phyloP scores from a whole-genome alignment of 1,140 invertebrate species.

The Maniola jurtina region DNA sequence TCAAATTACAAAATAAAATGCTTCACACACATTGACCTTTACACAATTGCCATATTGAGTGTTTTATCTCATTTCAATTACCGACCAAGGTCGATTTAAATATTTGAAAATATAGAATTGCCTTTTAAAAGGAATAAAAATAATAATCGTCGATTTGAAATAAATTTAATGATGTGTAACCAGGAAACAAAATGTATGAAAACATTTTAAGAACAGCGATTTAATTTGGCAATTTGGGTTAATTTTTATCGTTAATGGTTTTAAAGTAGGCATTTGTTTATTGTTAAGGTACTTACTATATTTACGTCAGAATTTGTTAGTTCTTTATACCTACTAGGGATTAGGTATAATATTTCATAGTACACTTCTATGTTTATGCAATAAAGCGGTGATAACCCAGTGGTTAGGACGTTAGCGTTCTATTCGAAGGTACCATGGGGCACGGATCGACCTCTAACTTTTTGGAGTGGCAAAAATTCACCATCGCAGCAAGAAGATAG shows the following conservation, averaged over 20 bases:
- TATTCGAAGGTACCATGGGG: too few species aligned
- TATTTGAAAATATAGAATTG: slow-evolving; percentile 48
- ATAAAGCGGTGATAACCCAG: too few species aligned
- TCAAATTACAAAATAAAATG: slow-evolving; percentile 17
- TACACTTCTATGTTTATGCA: too few species aligned
- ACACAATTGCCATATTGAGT: slow-evolving; percentile 39
- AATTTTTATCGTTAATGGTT: slow-evolving; percentile 6
- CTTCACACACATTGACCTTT: slow-evolving; percentile 35
- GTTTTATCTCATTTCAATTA: slow-evolving; percentile 42
- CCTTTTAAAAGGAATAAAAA: slow-evolving; percentile 39
- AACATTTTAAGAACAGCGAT: background rate
- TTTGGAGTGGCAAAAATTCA: too few species aligned
- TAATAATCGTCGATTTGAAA: slow-evolving; percentile 41
- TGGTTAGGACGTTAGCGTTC: too few species aligned
- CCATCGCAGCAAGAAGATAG: too few species aligned
- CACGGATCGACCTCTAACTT: too few species aligned
- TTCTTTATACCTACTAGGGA: too few species aligned
- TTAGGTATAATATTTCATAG: too few species aligned
- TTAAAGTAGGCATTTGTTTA: background rate
- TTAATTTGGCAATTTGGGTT: background rate
- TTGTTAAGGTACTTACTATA: background rate
- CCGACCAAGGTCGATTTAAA: slow-evolving; percentile 40
- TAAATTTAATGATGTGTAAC: slow-evolving; percentile 30
- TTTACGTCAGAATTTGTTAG: background rate
- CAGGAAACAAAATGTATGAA: slow-evolving; percentile 18